Evolutionary conservation across 2,888 invertebrate genomes (phyloP).

Genomic region (Philereme vetulata): DNA sequence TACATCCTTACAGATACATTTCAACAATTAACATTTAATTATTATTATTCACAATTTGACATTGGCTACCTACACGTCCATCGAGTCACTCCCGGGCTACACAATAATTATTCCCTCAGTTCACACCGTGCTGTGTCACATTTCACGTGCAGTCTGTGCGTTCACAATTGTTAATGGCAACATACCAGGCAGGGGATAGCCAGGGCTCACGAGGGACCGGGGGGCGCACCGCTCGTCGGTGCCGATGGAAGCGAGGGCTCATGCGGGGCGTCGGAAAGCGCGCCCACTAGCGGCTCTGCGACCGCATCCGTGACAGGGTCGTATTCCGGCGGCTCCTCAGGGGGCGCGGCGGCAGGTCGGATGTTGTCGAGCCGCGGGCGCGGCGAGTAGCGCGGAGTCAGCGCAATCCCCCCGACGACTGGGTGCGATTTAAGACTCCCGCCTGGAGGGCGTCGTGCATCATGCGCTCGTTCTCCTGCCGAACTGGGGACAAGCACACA

Average conservation of each 20-base stretch:
- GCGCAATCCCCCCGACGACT: conserved; percentile 81
- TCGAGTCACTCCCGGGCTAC: conserved; percentile 58
- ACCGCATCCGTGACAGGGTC: conserved; percentile 45
- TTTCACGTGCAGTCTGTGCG: conserved; percentile 44
- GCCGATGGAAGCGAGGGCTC: conserved; percentile 37
- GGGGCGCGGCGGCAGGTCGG: conserved; percentile 77
- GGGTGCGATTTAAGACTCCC: conserved; percentile 83
- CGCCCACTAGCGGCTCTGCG: conserved; percentile 43
- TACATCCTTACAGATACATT: conserved; percentile 63
- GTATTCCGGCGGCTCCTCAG: conserved; percentile 67
- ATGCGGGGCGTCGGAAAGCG: conserved; percentile 42
- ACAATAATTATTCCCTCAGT: conserved; percentile 56
- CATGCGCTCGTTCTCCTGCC: conserved; percentile 94
- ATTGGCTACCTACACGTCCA: conserved; percentile 70
- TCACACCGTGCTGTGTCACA: conserved; percentile 56
- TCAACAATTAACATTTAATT: conserved; percentile 77
- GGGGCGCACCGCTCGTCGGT: conserved; percentile 30
- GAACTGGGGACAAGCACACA: conserved; percentile 86
- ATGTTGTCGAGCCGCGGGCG: conserved; percentile 75
- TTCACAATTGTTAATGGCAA: conserved; percentile 42
- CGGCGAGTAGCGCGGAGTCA: conserved; percentile 82
- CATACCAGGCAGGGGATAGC: conserved; percentile 7
- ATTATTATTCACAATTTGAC: conserved; percentile 74
- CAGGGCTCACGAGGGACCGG: conserved; percentile 55
- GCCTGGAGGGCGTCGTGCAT: conserved; percentile 90